Base-by-base conservation (phyloP, 2,113 vertebrate genomes). In the Cepphus grylle region DNA sequence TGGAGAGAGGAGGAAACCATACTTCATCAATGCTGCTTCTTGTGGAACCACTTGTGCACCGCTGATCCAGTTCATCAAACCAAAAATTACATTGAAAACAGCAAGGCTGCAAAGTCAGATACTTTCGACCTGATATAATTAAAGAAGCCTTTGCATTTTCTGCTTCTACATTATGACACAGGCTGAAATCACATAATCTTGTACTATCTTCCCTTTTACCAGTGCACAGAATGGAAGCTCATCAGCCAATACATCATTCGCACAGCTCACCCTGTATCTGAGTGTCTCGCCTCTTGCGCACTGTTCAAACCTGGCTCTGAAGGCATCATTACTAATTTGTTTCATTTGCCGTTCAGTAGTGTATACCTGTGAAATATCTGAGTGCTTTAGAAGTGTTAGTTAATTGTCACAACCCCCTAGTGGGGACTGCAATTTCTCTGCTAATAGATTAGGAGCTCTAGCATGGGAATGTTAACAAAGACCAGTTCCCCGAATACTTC, bases 241-340 rank as follows among this genome's bases (percentile, higher is more conserved):
- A n/a, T 80, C 42, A 29, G 26, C 19, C 0, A 5, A 12, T 9
- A 5, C 29, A 15, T 49, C 40, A 17, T 14, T 53, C 34, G 9
- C 1, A 1, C 10, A 26, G 36, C 12, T 65, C 73, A 16, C 5
- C 3, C 1, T 32, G 3, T 38, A 15, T 8, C 36, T 19, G 38
- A 34, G 69, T 0, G 3, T 15, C 22, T 16, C 0, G 1, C 0
- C 0, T 34, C 25, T 6, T 6, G 2, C 2, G 2, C 1, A 0
- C 43, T 18, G 17, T 19, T 66, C 81, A 16, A 19, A 66, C 45
- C 34, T 15, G 55, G 7, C n/a, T 40, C 85, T 34, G 69, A 49
- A 81, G 34, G 6, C 1, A 1, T 11, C 36, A 3, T 10, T 47
- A 43, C 66, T 67, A 6, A 76, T 67, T 81, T 59, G 36, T 76